Conservation (phyloP, 2,113 vertebrate genomes). For the Ptilorrhoa leucosticta region DNA sequence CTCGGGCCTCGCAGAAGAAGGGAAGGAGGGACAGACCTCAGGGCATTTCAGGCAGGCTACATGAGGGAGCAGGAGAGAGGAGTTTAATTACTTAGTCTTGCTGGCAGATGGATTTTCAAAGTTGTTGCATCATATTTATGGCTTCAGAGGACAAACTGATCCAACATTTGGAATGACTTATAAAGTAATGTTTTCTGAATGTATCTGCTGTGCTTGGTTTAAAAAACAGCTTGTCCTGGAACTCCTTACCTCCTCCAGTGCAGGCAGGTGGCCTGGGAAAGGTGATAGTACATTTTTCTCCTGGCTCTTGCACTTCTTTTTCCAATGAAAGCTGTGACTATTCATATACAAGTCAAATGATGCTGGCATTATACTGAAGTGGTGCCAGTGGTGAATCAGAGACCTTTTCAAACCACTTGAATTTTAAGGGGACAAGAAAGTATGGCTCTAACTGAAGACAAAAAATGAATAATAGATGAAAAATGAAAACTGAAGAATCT, state of each 20-base stretch:
- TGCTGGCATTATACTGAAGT: neutral
- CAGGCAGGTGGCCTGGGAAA: neutral
- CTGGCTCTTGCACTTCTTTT: neutral
- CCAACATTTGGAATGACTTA: neutral
- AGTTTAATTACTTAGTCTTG: neutral
- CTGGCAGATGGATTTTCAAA: neutral
- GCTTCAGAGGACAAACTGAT: neutral
- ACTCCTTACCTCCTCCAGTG: neutral
- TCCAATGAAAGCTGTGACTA: neutral
- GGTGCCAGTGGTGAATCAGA: neutral
- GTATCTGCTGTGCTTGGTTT: neutral
- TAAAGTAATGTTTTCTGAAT: neutral
- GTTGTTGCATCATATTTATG: neutral
- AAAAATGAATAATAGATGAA: neutral
- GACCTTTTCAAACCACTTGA: neutral
- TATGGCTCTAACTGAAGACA: neutral
- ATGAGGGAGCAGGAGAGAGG: fast-evolving
- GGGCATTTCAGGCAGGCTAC: neutral
- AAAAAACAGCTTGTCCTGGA: neutral
- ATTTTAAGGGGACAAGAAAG: neutral
- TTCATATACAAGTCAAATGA: neutral
- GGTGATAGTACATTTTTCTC: neutral
- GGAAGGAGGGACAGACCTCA: neutral
- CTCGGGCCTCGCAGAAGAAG: fast-evolving
- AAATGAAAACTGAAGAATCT: neutral